Evolutionary conservation across 2,888 invertebrate species (phyloP).

Genomic region (Agrotis puta): DNA sequence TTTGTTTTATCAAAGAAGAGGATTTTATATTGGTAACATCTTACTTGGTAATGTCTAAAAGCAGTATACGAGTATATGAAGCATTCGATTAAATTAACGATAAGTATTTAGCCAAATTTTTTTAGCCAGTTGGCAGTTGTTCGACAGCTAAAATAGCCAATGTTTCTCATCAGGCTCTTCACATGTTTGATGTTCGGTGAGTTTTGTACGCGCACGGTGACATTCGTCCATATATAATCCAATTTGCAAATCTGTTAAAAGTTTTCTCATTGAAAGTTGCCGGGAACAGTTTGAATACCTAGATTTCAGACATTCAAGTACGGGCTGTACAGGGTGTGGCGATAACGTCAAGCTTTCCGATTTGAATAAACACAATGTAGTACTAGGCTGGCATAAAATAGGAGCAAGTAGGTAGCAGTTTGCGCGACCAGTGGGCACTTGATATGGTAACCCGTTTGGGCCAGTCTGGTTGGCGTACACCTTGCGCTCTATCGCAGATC

Average conservation of each 20-base stretch:
- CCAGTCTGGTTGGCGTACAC: conserved; percentile 46
- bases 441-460: conserved; percentile 50
- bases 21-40: too few relatives aligned
- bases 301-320: conserved; percentile 11
- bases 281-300: background rate
- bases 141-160: too few relatives aligned
- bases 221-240: too few relatives aligned
- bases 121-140: background rate
- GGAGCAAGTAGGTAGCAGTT: conserved; percentile 49
- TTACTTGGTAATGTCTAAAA: too few relatives aligned
- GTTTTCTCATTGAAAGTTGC: background rate
- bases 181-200: too few relatives aligned
- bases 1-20: conserved; percentile 19
- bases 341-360: conserved; percentile 14
- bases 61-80: too few relatives aligned
- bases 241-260: background rate
- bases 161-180: too few relatives aligned
- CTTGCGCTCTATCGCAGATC: conserved; percentile 51
- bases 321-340: conserved; percentile 9
- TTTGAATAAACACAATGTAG: conserved; percentile 55
- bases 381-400: conserved; percentile 38
- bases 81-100: too few relatives aligned
- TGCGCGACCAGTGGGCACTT: conserved; percentile 43
- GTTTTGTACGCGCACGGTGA: too few relatives aligned
- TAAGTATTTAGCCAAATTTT: too few relatives aligned